Conservation (phyloP, 2,113 vertebrate genomes). For the Arenaria interpres region DNA sequence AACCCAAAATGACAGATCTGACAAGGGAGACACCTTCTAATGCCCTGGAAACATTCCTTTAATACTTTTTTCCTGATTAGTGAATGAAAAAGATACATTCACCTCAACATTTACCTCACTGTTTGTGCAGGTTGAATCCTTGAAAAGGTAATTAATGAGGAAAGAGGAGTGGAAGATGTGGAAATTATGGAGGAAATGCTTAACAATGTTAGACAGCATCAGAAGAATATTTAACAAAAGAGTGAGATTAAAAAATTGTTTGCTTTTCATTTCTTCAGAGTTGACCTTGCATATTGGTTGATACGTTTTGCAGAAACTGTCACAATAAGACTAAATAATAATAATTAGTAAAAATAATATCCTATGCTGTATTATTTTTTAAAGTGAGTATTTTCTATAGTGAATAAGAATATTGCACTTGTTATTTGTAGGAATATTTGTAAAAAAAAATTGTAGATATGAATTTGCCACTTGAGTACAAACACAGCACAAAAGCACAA, state of each 20-base stretch:
- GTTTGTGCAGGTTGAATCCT: background rate
- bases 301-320: background rate
- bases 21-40: background rate
- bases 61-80: background rate
- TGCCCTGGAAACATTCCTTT: background rate
- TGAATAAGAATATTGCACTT: background rate
- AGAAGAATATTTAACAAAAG: background rate
- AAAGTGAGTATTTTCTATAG: background rate
- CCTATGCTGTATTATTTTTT: background rate
- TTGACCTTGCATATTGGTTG: background rate
- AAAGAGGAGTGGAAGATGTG: background rate
- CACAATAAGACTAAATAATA: background rate
- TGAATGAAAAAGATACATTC: background rate
- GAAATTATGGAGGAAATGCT: background rate
- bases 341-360: background rate
- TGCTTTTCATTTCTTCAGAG: background rate
- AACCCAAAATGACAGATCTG: background rate
- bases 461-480: background rate
- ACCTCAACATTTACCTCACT: background rate
- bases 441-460: too few species aligned
- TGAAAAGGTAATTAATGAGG: background rate
- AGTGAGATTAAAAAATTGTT: background rate
- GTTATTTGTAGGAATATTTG: background rate
- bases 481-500: background rate
- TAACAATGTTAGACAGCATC: background rate